Conservation (phyloP, 64 coral and sea anemone species). For the Montipora sp. region DNA sequence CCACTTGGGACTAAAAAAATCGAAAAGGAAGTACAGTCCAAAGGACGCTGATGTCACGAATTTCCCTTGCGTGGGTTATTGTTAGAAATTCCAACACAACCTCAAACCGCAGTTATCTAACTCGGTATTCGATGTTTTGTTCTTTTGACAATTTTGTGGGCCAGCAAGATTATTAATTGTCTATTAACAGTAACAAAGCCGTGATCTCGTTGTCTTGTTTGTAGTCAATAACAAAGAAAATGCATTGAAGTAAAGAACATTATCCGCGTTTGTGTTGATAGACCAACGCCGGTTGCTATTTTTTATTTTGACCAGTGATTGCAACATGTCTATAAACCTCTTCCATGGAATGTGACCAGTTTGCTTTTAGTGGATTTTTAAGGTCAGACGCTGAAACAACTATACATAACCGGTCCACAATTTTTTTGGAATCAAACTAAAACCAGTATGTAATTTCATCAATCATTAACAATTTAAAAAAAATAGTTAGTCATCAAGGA, state of each 20-base stretch:
- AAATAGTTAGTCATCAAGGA: background rate
- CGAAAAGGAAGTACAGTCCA: constrained; percentile 1
- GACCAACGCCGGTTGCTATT: background rate
- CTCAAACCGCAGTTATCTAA: constrained; percentile 13
- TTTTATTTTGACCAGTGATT: background rate
- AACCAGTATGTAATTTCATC: background rate
- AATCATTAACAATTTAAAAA: background rate
- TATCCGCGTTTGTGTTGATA: background rate
- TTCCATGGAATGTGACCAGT: no score
- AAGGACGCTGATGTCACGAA: constrained; percentile 22
- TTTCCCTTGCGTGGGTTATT: constrained; percentile 51
- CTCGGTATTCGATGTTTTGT: constrained; percentile 26
- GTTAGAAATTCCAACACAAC: constrained; percentile 38
- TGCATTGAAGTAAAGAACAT: background rate
- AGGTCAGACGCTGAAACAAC: no score
- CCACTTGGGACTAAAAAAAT: background rate
- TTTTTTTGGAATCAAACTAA: no score
- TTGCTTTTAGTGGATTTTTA: no score
- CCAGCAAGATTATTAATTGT: constrained; percentile 37
- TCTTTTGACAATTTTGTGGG: constrained; percentile 22
- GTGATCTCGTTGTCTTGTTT: background rate
- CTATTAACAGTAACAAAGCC: constrained; percentile 6
- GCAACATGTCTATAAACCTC: background rate
- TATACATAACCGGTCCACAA: no score
- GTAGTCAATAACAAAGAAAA: constrained; percentile 9